phyloP scores from a whole-genome alignment of 2,797 vertebrate genomes.

The Dryobates pubescens region DNA sequence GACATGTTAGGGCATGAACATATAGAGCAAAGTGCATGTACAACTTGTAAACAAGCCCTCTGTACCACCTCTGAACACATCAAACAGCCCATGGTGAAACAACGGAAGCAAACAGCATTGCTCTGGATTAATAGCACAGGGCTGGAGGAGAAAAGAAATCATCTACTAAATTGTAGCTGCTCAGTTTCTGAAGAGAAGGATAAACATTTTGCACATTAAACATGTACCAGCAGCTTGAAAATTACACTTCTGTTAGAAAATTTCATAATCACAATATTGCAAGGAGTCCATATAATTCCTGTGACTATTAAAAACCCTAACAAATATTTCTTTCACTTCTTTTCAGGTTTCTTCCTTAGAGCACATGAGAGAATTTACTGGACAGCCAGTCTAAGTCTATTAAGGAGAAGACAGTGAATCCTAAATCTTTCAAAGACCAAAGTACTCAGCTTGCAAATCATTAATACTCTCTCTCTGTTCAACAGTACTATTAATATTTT shows the following conservation, averaged over 20 bases:
- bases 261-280: not conserved
- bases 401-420: not conserved
- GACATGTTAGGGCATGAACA: not conserved
- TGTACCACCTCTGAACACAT: not conserved
- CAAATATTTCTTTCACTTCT: not conserved
- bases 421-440: not conserved
- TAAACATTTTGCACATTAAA: slow-evolving; percentile 20
- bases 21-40: not conserved
- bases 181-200: not conserved
- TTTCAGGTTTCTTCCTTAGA: not conserved
- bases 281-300: not conserved
- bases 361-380: slow-evolving; percentile 2
- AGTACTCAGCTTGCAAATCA: not conserved
- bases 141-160: not conserved
- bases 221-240: not conserved
- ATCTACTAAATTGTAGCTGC: not conserved
- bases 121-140: not conserved
- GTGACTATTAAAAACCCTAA: not conserved
- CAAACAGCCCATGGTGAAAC: not conserved
- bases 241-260: slow-evolving; percentile 8
- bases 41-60: not conserved
- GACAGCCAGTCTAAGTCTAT: slow-evolving; percentile 13
- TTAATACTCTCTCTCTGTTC: not conserved
- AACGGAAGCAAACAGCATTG: not conserved
- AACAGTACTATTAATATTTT: not conserved